A percentile compares a stretch with the other conserved stretches of the same genome.
Evolutionary conservation across 2,113 vertebrate genomes (phyloP).

Genomic region (Anarrhichthys ocellatus): DNA sequence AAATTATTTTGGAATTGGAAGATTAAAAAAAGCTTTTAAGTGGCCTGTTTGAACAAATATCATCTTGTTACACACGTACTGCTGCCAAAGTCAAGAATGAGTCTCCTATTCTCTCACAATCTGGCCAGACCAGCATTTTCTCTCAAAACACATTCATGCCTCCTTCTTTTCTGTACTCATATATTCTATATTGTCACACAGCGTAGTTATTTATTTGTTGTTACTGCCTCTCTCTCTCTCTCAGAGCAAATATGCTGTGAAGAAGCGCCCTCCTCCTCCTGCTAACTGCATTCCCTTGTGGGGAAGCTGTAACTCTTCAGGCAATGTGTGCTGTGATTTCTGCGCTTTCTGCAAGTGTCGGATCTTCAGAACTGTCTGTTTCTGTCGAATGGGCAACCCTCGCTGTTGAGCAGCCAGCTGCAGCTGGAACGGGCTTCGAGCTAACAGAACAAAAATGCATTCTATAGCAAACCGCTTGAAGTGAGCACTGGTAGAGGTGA

Average conservation of each 20-base stretch:
- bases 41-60: neutral
- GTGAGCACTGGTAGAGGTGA: constrained; percentile 5
- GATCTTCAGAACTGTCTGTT: constrained; percentile 89
- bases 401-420: constrained; percentile 81
- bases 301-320: constrained; percentile 85
- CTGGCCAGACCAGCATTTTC: neutral
- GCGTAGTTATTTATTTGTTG: neutral
- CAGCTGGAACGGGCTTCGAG: neutral
- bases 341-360: constrained; percentile 90
- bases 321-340: constrained; percentile 85
- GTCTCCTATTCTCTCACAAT: too few relatives aligned
- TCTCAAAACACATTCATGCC: neutral
- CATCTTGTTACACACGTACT: neutral
- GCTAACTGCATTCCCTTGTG: constrained; percentile 85
- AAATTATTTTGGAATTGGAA: neutral
- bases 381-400: constrained; percentile 86
- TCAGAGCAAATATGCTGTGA: constrained; percentile 67
- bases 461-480: neutral
- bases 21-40: neutral
- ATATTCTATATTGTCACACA: neutral
- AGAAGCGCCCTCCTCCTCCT: constrained; percentile 76
- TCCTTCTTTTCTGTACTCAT: neutral
- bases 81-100: neutral
- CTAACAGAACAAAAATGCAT: neutral
- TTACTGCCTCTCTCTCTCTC: neutral